These are phyloP conservation scores for Phodopus roborovskii DNA, from an alignment of 2,113 vertebrate species.

Conservation along the genomic window DNA sequence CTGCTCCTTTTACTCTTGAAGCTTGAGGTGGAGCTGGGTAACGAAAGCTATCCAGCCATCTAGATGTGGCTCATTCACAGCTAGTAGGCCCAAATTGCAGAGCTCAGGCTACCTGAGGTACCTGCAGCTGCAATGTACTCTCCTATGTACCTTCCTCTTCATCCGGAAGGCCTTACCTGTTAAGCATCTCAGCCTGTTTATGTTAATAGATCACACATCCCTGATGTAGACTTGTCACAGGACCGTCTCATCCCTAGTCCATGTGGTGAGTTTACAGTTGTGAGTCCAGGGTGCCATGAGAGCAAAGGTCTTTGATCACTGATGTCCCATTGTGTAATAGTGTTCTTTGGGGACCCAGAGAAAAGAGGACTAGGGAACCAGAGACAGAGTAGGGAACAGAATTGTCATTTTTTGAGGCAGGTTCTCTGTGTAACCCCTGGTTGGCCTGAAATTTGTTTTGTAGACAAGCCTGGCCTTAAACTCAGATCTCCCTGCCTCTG, in stretches of 20 bases:
- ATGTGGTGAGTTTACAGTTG: background rate
- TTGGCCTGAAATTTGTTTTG: background rate
- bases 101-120: background rate
- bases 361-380: background rate
- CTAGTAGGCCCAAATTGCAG: no score
- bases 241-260: no score
- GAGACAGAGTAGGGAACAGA: background rate
- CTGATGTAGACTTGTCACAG: background rate
- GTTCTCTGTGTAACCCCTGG: background rate
- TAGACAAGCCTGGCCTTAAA: background rate
- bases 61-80: background rate
- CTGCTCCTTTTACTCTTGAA: background rate
- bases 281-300: background rate
- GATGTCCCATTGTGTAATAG: background rate
- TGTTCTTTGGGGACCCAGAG: no score
- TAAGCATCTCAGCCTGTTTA: background rate
- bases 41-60: no score
- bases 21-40: background rate
- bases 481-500: background rate
- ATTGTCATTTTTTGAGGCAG: background rate
- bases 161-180: background rate
- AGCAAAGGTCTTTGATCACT: background rate
- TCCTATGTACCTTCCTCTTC: background rate
- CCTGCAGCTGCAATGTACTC: background rate
- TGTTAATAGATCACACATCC: background rate